phyloP scores from a whole-genome alignment of 2,888 invertebrate genomes.

The Rhagium mordax region DNA sequence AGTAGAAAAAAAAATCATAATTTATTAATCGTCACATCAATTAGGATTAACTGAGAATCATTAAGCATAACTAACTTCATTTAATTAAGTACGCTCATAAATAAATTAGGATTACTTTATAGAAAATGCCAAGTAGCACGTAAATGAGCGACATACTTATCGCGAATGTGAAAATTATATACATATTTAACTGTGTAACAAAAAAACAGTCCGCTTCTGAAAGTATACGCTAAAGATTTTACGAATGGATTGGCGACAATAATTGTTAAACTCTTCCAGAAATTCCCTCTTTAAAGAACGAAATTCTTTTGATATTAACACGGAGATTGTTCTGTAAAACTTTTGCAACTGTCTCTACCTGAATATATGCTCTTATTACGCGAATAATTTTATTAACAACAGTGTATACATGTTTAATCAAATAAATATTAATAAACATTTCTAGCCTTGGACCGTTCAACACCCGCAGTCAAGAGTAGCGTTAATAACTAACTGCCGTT shows the following conservation, averaged over 20 bases:
- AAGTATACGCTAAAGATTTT: background rate
- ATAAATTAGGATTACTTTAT: background rate
- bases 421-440: background rate
- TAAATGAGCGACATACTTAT: slow-evolving; percentile 50
- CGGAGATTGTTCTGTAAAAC: too few species aligned
- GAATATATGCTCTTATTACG: background rate
- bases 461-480: background rate
- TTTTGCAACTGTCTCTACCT: too few species aligned
- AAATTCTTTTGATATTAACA: too few species aligned
- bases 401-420: too few species aligned
- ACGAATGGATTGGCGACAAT: too few species aligned
- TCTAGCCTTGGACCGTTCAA: background rate
- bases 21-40: slow-evolving; percentile 8
- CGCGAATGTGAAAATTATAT: slow-evolving; percentile 9
- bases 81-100: background rate
- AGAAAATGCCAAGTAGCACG: slow-evolving; percentile 24
- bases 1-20: background rate
- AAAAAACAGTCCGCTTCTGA: background rate
- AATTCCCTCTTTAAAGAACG: background rate
- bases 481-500: background rate
- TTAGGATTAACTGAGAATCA: slow-evolving; percentile 16
- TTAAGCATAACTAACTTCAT: slow-evolving; percentile 32
- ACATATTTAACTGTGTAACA: background rate
- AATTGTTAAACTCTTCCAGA: too few species aligned
- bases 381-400: background rate